Evolutionary conservation across 1,140 invertebrate genomes (phyloP).

Genomic region (Orussus abietinus): DNA sequence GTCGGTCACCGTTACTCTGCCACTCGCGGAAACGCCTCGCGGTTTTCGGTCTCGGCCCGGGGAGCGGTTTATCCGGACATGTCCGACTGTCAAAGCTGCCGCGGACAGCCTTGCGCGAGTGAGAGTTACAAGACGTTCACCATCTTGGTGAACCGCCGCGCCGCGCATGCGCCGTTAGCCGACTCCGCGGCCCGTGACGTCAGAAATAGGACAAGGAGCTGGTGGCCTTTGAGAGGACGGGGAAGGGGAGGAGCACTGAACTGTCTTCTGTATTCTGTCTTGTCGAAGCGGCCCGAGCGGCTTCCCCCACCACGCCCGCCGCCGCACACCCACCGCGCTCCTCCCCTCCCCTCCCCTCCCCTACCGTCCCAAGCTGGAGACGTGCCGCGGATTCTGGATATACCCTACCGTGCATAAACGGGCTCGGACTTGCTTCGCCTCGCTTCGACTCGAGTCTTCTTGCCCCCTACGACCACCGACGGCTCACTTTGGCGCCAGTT

Average conservation of each 20-base stretch:
- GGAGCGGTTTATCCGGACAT: constrained; percentile 15
- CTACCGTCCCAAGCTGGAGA: constrained; percentile 1
- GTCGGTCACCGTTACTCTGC: no score
- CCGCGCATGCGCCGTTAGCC: constrained; percentile 37
- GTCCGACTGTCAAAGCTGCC: constrained; percentile 7
- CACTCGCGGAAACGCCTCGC: not conserved
- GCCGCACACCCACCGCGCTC: no score
- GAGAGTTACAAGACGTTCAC: constrained; percentile 46
- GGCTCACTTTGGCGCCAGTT: not conserved
- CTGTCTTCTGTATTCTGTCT: constrained; percentile 26
- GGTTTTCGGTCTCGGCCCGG: not conserved
- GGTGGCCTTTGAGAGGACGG: constrained; percentile 24
- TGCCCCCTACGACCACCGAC: constrained; percentile 1
- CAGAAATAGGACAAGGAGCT: constrained; percentile 47
- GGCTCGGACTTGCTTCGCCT: constrained; percentile 6
- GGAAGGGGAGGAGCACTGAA: constrained; percentile 36
- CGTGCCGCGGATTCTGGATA: no score
- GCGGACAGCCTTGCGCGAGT: constrained; percentile 25
- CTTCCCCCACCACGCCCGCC: no score
- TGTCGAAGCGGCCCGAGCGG: no score
- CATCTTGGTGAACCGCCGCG: constrained; percentile 46
- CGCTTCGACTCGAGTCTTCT: constrained; percentile 1
- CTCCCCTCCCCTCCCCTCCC: constrained; percentile 21
- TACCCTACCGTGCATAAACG: no score
- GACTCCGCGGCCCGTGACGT: constrained; percentile 22